These are phyloP conservation scores for Apamea epomidion DNA, from an alignment of 2,888 invertebrate genomes.

Conservation along the genomic window DNA sequence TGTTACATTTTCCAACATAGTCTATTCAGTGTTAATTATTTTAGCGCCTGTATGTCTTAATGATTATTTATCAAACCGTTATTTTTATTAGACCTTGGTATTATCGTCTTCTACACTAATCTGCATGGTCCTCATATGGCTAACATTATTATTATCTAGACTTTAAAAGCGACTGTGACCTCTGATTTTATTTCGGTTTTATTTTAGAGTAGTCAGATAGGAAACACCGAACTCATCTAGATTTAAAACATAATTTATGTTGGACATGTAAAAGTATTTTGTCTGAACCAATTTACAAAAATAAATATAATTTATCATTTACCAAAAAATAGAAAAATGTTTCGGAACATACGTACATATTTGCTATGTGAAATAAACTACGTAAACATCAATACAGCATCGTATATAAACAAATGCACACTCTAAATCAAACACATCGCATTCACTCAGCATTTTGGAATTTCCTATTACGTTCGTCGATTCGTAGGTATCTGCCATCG, in stretches of 20 bases:
- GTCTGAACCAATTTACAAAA: neutral
- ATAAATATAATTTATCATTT: neutral
- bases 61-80: neutral
- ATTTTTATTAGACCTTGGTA: neutral
- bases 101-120: neutral
- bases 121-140: no score
- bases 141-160: no score
- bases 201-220: no score
- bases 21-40: no score
- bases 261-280: neutral
- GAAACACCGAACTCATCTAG: no score
- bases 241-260: no score
- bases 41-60: neutral
- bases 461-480: conserved; percentile 7
- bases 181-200: no score
- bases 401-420: neutral
- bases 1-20: no score
- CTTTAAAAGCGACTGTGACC: no score
- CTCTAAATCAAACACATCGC: neutral
- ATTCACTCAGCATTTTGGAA: conserved; percentile 31
- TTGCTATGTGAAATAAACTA: neutral
- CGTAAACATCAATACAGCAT: neutral
- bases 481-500: neutral
- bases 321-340: neutral
- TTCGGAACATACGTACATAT: neutral